phyloP scores from a whole-genome alignment of 2,888 invertebrate genomes.

The Schrankia costaestrigalis region DNA sequence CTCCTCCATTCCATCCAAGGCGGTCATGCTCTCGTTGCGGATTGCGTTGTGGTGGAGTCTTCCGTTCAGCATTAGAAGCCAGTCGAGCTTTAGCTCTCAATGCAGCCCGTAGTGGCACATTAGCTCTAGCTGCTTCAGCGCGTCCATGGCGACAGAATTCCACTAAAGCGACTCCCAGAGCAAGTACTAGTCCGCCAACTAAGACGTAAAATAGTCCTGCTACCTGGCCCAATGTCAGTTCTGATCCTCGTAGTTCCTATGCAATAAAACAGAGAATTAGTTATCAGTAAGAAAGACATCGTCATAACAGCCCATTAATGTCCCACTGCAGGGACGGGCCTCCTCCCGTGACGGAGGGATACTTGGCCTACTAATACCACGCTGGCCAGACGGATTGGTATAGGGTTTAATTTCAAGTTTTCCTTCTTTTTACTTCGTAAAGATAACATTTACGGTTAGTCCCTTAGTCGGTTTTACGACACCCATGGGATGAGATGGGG shows the following conservation, averaged over 20 bases:
- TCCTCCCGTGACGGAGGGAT: too few relatives aligned
- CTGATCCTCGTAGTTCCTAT: constrained; percentile 85
- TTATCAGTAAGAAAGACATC: too few relatives aligned
- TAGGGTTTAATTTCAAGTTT: too few relatives aligned
- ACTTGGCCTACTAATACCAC: too few relatives aligned
- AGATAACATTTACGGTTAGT: too few relatives aligned
- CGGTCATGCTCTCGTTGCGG: constrained; percentile 58
- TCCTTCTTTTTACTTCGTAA: too few relatives aligned
- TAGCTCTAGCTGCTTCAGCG: constrained; percentile 87
- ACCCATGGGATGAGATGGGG: too few relatives aligned
- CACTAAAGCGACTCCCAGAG: constrained; percentile 93
- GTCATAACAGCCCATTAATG: too few relatives aligned
- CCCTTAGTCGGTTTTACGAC: too few relatives aligned
- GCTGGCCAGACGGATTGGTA: too few relatives aligned
- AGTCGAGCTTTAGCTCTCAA: constrained; percentile 89
- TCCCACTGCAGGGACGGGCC: too few relatives aligned
- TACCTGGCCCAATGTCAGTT: constrained; percentile 95
- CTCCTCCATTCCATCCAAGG: constrained; percentile 66
- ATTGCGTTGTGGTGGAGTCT: constrained; percentile 38
- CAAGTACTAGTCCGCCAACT: constrained; percentile 93
- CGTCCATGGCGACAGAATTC: constrained; percentile 97
- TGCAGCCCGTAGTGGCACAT: constrained; percentile 90
- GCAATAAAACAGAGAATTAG: constrained; percentile 5
- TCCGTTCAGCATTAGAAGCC: constrained; percentile 56
- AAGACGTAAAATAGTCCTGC: constrained; percentile 99